Evolutionary conservation across 35 echinoderm and acorn worm species (phyloP).

Genomic region (Apostichopus californicus): DNA sequence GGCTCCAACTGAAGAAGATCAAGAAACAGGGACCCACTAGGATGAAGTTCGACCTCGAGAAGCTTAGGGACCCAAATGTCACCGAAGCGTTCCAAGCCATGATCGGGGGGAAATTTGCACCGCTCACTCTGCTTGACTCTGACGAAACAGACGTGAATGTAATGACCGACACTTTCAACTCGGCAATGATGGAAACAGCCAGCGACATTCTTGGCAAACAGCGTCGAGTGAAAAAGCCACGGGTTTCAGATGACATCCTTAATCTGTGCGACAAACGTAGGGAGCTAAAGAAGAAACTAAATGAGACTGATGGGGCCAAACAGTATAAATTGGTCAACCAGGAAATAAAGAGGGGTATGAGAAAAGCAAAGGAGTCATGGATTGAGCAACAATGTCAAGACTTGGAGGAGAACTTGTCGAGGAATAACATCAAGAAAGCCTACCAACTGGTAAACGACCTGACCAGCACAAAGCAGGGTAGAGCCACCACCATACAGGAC

Average conservation of each 20-base stretch:
- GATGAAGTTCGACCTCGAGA: conserved; percentile 4
- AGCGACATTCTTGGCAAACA: neutral
- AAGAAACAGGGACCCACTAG: neutral
- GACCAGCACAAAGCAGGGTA: too few species aligned
- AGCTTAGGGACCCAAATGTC: neutral
- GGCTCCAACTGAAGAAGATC: conserved; percentile 19
- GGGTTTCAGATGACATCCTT: neutral
- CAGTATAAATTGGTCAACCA: neutral
- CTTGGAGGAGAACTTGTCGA: too few species aligned
- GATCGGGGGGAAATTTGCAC: neutral
- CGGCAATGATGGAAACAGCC: neutral
- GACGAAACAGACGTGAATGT: conserved; percentile 22
- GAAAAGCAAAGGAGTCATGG: too few species aligned
- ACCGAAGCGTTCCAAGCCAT: neutral
- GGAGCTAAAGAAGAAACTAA: neutral
- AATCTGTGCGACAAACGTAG: neutral
- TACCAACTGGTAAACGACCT: too few species aligned
- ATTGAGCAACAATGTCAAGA: too few species aligned
- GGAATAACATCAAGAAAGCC: too few species aligned
- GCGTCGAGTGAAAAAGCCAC: neutral
- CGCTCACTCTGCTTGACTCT: neutral
- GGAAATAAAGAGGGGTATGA: neutral
- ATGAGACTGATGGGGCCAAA: neutral
- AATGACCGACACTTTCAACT: neutral
- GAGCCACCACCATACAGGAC: too few species aligned